Evolutionary conservation across 2,888 invertebrate species (phyloP), one percentile per base, ranked within the genome.

Genomic region (Cybosia mesomella): DNA sequence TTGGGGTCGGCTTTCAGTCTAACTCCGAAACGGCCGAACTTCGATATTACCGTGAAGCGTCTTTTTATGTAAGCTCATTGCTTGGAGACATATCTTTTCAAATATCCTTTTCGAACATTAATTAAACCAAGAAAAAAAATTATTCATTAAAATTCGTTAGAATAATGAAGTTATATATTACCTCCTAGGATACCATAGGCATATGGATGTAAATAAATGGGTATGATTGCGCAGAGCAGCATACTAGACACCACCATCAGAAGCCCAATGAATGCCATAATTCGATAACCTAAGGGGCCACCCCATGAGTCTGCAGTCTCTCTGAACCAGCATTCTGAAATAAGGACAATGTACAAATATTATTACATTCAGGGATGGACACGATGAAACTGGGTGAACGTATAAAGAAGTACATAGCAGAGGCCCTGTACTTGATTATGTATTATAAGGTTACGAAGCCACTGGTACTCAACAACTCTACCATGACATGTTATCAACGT

Each of bases 301-400:
- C 94, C 94, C 94, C 95, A 95, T 0, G 95, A 93, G 67, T 95
- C 95, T 11, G 94, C 92, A 2, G 93, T 94, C 64, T 95, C 95
- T 75, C 94, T 86, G 85, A 91, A 95, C 94, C 95, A 95, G 67
- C 95, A 93, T 92, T 95, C 95, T 95, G 53, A 39, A 70, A 69
- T 36, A 43, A 32, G 0, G n/a, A 49, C 7, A n/a, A n/a, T 53
- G 3, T 28, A 32, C 13, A 58, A 22, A 28, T 55, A 49, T 18
- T 7, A 15, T 11, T 18, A 21, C 9, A 22, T 22, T 54, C 22
- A 22, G 21, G 3, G 10, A 11, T 54, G 3, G 9, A 22, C 11
- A 21, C 11, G 54, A 54, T 54, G 3, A 39, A 39, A 39, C 15
- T 39, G 39, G 39, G 39, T 15, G 15, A 34, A 39, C 15, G 2